Evolutionary conservation across 1,140 invertebrate genomes (phyloP), one percentile per base, ranked within the genome.

Genomic region (Drosophila persimilis): DNA sequence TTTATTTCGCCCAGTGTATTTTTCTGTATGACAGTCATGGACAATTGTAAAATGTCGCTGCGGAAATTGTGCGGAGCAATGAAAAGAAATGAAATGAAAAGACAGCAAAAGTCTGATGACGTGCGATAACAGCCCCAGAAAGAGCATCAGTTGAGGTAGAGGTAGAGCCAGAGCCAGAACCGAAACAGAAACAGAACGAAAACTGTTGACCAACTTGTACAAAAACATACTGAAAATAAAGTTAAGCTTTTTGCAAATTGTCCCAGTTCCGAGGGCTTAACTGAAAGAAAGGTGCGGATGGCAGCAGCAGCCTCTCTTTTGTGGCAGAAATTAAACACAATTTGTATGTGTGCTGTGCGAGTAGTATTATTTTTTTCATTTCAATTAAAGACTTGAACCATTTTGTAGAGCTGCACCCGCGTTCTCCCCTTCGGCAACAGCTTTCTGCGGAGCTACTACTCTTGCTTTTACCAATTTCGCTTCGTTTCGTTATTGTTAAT

Each of bases 391-490:
- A 85, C 77, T 60, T 7, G 44, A 62, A 61, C 35, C 67, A 80
- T 73, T 80, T 85, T 83, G 66, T 53, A 52, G 66, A 66, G 70
- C 61, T 58, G 43, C 54, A 7, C 52, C 39, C 48, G 48, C 47
- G 9, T 67, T 53, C 8, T 3, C 15, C 31, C 6, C 15, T 26
- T 3, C 35, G 11, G 35, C 35, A 13, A 11, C 46, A 11, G 13
- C 8, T 46, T 29, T 35, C 15, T 52, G 59, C 35, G 15, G 31
- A 48, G 39, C 22, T 65, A 51, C 59, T 77, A 80, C 80, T 86
- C 60, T 74, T 86, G 81, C 80, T 86, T 80, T 85, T 85, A 70
- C 81, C 81, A 80, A 86, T 86, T 73, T 76, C 62, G 46, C 59
- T 78, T 57, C 62, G 55, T 75, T 75, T 75, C 65, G 72, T 67